Evolutionary conservation across 2,888 invertebrate genomes (phyloP).

Genomic region (Stegophylla sp.): DNA sequence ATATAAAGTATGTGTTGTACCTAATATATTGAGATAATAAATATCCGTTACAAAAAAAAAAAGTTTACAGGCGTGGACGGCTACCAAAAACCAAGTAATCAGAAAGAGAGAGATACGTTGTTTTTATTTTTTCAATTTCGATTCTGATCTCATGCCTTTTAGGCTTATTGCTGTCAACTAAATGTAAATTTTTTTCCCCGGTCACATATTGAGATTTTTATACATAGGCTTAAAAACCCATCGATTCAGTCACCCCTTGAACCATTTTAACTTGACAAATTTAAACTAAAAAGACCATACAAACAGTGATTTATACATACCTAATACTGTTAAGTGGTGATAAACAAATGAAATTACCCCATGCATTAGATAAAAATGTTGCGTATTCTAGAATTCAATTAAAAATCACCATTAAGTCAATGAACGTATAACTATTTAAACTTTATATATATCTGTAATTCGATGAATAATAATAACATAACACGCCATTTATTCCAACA

Average conservation of each 20-base stretch:
- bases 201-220: neutral
- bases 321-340: conserved; percentile 41
- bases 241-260: conserved; percentile 15
- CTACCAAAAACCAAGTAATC: conserved; percentile 7
- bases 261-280: conserved; percentile 31
- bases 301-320: neutral
- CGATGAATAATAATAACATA: neutral
- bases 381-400: conserved; percentile 1
- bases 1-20: too few relatives aligned
- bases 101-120: neutral
- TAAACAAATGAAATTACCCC: conserved; percentile 2
- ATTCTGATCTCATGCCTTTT: neutral
- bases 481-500: neutral
- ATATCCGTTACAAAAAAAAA: neutral
- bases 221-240: conserved; percentile 48
- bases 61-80: neutral
- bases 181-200: conserved; percentile 6
- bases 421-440: conserved; percentile 28
- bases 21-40: too few relatives aligned
- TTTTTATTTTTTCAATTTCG: neutral
- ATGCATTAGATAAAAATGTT: neutral
- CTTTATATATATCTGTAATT: neutral
- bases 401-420: neutral
- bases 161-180: conserved; percentile 2
- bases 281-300: conserved; percentile 21